Base-by-base conservation (phyloP, 2,113 vertebrate genomes). In the Leucopsar rothschildi region DNA sequence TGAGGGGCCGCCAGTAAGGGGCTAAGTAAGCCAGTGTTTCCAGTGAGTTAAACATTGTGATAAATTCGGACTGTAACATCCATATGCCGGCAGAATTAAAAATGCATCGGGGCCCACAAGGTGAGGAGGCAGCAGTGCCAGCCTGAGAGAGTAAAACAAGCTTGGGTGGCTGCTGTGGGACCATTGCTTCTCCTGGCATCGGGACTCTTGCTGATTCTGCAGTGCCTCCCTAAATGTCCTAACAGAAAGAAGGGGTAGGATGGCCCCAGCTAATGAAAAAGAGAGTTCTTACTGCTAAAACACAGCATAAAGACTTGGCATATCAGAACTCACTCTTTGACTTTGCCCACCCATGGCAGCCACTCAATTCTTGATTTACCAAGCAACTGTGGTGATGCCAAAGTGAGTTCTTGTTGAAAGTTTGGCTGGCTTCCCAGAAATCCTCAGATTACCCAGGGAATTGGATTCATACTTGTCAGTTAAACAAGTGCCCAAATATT, bases 351-450 rank as follows among this genome's bases (percentile, higher is more conserved):
- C 52, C 19, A 2, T 7, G 10, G 37, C 45, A 64, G 37, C 15
- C 70, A 4, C 40, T n/a, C 69, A 4, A 7, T 44, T 92, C 80
- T 76, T 24, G 21, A 53, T 33, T 56, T 63, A 57, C 42, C 2
- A 1, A 86, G 56, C 16, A 9, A 73, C 83, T 49, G 80, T 27
- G 70, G 70, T 4, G 0, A 65, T 40, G 66, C 53, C 0, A 0
- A 90, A 25, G 40, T 6, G 7, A 17, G 25, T 28, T 82, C 65
- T 40, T 21, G 16, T 49, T 52, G 53, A 24, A 89, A 87, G 66
- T 17, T 65, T 87, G 90, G 49, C 93, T 49, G 75, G 9, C 61
- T 93, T 82, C 92, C 90, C 85, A 82, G 90, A 64, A 89, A 91
- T 64, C 56, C 83, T 91, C 35, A 17, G 12, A 45, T 78, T 63